Evolutionary conservation across 2,888 invertebrate species (phyloP), one percentile per base, ranked within the genome.

Genomic region (Salpingus planirostris): DNA sequence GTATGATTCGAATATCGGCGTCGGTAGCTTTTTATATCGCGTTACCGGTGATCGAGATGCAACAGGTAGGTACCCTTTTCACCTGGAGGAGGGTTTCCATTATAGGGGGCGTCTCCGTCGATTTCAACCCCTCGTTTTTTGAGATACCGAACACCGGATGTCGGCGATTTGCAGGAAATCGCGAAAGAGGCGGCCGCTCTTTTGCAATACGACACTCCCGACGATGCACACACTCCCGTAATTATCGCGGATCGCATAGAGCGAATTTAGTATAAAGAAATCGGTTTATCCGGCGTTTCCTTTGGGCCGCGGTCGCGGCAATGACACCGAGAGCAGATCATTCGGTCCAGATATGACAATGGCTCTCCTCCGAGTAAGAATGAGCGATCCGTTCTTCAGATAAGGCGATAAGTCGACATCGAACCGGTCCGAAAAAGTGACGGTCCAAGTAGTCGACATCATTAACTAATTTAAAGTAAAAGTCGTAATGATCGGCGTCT

Each of bases 401-500:
- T 43, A 44, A 42, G 31, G 21, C 27, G 38, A 41, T 38, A 38
- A 41, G 34, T 33, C 33, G 31, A 35, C 37, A 34, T 11, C 13
- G 33, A 35, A 46, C 44, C 46, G 44, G 46, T 44, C 40, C 40
- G 8, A 5, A 37, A 37, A 37, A 46, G 42, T 47, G 46, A 43
- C 29, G 42, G 41, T 29, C 18, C 35, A 30, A 35, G 42, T 36
- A 40, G 30, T 42, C 36, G 43, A 47, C 47, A 43, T 42, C 47
- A 45, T 45, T 47, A 47, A 47, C 45, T 44, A 47, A 45, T 47
- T 47, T 42, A 41, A 37, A 40, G 42, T 42, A 44, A 42, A 43
- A 43, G n/a, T n/a, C n/a, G n/a, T n/a, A n/a, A n/a, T n/a, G n/a
- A n/a, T n/a, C n/a, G n/a, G n/a, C n/a, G n/a, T n/a, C n/a, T n/a